Conservation (phyloP, 2,888 invertebrate species). For the Stramonita haemastoma region DNA sequence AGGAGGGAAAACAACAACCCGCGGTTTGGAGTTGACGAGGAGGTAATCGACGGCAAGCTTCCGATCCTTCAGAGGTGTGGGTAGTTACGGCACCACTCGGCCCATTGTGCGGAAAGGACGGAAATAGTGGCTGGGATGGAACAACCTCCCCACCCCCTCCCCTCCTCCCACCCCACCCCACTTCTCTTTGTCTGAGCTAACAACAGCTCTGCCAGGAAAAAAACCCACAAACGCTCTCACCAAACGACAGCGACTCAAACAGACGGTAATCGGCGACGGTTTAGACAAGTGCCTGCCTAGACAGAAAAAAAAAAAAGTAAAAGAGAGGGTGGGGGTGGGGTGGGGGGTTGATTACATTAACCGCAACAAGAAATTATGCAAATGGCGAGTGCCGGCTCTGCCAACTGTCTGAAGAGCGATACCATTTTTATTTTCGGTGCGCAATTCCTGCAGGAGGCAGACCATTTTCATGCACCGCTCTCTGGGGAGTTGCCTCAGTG, state of each 20-base stretch:
- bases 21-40: constrained; percentile 5
- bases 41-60: constrained; percentile 7
- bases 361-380: neutral
- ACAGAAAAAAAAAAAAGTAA: neutral
- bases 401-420: neutral
- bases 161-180: neutral
- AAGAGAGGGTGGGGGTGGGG: neutral
- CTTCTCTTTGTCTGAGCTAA: constrained; percentile 11
- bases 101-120: neutral
- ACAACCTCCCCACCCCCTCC: neutral
- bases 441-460: neutral
- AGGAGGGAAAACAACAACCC: neutral
- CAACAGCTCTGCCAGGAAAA: neutral
- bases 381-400: neutral
- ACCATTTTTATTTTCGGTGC: neutral
- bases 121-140: constrained; percentile 21
- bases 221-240: neutral
- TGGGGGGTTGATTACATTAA: neutral
- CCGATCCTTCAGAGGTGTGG: neutral
- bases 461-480: neutral
- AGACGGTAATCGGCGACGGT: constrained; percentile 20
- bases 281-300: neutral
- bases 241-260: constrained; percentile 7
- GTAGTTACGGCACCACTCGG: neutral
- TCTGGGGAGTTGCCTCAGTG: neutral